Evolutionary conservation across 2,888 invertebrate genomes (phyloP).

Genomic region (Xestia c-nigrum): DNA sequence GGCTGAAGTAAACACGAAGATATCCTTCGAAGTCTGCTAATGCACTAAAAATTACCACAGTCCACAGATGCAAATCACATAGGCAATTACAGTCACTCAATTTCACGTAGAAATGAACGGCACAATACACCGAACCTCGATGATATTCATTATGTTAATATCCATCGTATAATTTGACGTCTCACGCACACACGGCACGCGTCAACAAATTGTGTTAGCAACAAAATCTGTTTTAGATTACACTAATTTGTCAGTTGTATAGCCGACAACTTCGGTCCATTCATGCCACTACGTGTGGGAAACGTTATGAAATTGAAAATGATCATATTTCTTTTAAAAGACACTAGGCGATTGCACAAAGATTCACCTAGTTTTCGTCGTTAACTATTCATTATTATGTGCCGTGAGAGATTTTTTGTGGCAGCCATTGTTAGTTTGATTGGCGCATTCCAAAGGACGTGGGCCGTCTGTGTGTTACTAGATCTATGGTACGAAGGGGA

Average conservation of each 20-base stretch:
- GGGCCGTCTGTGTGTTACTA: constrained; percentile 70
- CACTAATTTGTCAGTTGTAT: constrained; percentile 86
- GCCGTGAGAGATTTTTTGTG: constrained; percentile 89
- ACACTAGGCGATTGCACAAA: constrained; percentile 89
- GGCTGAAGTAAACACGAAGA: constrained; percentile 13
- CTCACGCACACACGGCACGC: constrained; percentile 78
- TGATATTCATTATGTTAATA: constrained; percentile 78
- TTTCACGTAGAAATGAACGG: constrained; percentile 61
- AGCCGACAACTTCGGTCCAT: constrained; percentile 78
- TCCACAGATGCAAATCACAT: constrained; percentile 56
- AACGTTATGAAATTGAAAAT: constrained; percentile 90
- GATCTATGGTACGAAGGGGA: constrained; percentile 51
- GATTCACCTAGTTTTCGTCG: constrained; percentile 91
- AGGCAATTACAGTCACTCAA: constrained; percentile 62
- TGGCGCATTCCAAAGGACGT: constrained; percentile 86
- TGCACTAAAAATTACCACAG: constrained; percentile 61
- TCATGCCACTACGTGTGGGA: constrained; percentile 87
- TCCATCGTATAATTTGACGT: constrained; percentile 78
- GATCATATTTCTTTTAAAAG: constrained; percentile 91
- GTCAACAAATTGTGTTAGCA: constrained; percentile 75
- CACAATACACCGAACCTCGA: constrained; percentile 61
- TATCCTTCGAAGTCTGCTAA: constrained; percentile 55
- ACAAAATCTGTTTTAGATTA: constrained; percentile 89
- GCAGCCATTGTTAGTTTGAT: constrained; percentile 86
- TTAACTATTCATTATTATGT: constrained; percentile 90